These are phyloP conservation scores for Nannobrachium achirus DNA, from an alignment of 2,113 vertebrate species.

Conservation along the genomic window DNA sequence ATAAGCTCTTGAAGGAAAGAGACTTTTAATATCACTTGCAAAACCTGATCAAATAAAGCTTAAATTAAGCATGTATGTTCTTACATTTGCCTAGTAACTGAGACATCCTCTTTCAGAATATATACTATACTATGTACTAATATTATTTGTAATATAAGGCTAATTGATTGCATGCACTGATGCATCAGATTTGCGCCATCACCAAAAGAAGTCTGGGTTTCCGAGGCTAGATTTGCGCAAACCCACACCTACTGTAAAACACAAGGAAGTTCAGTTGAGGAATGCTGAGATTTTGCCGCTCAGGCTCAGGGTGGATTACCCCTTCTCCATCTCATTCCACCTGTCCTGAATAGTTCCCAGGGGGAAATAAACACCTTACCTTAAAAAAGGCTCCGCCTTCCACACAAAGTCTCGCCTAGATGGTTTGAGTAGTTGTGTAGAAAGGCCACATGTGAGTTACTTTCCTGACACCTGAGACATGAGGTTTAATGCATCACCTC, in stretches of 20 bases:
- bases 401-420: background rate
- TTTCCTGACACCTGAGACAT: constrained; percentile 21
- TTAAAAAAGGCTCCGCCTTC: background rate
- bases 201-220: too few species aligned
- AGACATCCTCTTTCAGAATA: too few species aligned
- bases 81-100: too few species aligned
- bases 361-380: background rate
- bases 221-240: background rate
- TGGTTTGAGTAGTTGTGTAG: background rate
- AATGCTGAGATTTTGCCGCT: background rate
- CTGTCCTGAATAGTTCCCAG: background rate
- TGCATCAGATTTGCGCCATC: background rate
- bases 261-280: background rate
- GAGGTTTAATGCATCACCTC: background rate
- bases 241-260: constrained; percentile 15
- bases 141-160: background rate
- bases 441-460: background rate
- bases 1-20: background rate
- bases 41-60: background rate
- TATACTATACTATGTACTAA: too few species aligned
- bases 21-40: background rate
- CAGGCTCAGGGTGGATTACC: background rate
- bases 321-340: background rate
- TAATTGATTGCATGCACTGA: constrained; percentile 8
- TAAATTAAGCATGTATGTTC: background rate